Conservation (phyloP, 1,140 invertebrate species). For the Harpegnathos saltator region DNA sequence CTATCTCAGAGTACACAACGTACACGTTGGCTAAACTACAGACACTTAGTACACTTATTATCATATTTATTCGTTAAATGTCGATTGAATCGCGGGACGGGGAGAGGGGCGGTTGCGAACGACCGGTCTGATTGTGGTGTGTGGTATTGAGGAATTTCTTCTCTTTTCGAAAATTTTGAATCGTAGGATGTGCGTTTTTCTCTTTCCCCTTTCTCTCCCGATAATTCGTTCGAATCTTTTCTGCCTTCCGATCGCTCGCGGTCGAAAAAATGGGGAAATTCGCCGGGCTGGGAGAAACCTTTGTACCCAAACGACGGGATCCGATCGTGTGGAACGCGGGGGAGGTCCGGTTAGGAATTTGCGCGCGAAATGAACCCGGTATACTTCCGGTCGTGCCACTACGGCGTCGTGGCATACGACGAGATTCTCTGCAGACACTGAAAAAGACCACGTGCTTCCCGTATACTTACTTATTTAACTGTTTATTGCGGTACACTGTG, state of each 20-base stretch:
- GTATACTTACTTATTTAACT: constrained; percentile 85
- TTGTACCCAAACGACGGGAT: constrained; percentile 12
- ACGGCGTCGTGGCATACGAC: constrained; percentile 76
- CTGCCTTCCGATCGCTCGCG: neutral
- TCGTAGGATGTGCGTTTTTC: neutral
- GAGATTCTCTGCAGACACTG: constrained; percentile 81
- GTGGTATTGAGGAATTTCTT: constrained; percentile 37
- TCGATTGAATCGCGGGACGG: constrained; percentile 69
- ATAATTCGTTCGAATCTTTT: constrained; percentile 46
- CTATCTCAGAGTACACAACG: constrained; percentile 83
- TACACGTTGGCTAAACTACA: constrained; percentile 84
- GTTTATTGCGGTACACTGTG: constrained; percentile 85
- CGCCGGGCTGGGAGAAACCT: neutral
- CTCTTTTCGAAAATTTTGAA: constrained; percentile 43
- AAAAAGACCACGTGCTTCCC: constrained; percentile 84
- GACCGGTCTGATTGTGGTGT: constrained; percentile 64
- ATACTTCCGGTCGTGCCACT: constrained; percentile 69
- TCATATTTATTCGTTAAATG: constrained; percentile 83
- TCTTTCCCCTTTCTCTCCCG: neutral
- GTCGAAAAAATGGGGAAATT: constrained; percentile 3
- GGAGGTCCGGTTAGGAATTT: constrained; percentile 57
- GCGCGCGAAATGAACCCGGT: constrained; percentile 74
- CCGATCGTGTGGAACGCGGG: neutral
- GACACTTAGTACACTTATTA: constrained; percentile 86
- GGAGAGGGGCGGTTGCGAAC: constrained; percentile 63